These are phyloP conservation scores for Poeciliopsis infans DNA, from an alignment of 2,797 vertebrate genomes.

Conservation along the genomic window DNA sequence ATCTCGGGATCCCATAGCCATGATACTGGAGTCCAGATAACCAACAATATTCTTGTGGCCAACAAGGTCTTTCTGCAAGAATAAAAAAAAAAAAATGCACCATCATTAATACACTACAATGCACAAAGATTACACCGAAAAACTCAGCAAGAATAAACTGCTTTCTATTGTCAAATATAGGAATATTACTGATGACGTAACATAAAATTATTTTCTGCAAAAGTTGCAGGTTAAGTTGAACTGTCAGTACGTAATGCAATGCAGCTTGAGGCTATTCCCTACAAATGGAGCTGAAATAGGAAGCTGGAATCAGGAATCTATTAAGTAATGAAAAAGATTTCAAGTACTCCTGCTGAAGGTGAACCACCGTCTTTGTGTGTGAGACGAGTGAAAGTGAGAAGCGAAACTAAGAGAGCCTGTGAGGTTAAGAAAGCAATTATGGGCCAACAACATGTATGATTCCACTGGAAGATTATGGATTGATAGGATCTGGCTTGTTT, in stretches of 20 bases:
- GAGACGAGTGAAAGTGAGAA: neutral
- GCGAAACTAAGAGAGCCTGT: neutral
- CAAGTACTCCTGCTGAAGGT: slow-evolving; percentile 37
- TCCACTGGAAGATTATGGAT: slow-evolving; percentile 23
- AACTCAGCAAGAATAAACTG: neutral
- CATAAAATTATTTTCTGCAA: neutral
- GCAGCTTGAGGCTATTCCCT: slow-evolving; percentile 18
- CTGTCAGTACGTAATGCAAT: neutral
- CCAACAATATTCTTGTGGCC: slow-evolving; percentile 98
- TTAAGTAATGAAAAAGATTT: slow-evolving; percentile 53
- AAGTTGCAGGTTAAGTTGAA: neutral
- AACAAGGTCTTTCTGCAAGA: slow-evolving; percentile 88
- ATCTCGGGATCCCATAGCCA: slow-evolving; percentile 90
- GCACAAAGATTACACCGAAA: neutral
- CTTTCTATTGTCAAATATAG: neutral
- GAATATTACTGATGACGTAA: neutral
- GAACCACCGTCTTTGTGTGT: slow-evolving; percentile 22
- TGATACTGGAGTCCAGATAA: slow-evolving; percentile 96
- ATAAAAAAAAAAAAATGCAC: slow-evolving; percentile 25
- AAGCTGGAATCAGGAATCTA: slow-evolving; percentile 25
- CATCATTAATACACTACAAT: slow-evolving; percentile 8
- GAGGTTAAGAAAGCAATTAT: slow-evolving; percentile 19
- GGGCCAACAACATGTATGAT: neutral
- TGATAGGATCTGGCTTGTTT: slow-evolving; percentile 26
- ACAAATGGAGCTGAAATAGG: slow-evolving; percentile 33